Percentiles rank a stretch among this genome's conserved stretches.
Conservation (phyloP, 2,113 vertebrate species). For the Crotalus horridus region DNA sequence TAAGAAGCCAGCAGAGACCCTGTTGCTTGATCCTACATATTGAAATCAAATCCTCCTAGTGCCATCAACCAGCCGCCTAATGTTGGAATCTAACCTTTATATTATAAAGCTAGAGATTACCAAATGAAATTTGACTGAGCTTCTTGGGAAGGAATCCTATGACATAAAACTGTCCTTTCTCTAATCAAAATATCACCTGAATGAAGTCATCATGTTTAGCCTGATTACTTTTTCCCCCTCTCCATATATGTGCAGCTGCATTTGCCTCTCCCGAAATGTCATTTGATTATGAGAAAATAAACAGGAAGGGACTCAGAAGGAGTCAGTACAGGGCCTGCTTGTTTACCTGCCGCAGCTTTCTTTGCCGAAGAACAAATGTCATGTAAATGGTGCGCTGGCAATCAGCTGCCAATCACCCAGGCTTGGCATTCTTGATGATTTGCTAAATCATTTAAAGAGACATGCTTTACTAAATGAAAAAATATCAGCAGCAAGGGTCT, state of each 20-base stretch:
- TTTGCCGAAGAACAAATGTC: constrained; percentile 95
- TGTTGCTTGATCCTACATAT: constrained; percentile 11
- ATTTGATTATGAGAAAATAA: constrained; percentile 97
- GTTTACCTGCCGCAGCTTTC: constrained; percentile 95
- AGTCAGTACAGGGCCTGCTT: constrained; percentile 84
- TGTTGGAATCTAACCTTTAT: constrained; percentile 57
- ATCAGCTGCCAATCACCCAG: constrained; percentile 91
- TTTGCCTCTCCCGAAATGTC: constrained; percentile 90
- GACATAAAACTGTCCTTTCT: constrained; percentile 76
- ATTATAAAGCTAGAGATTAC: constrained; percentile 57
- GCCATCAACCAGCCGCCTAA: constrained; percentile 36
- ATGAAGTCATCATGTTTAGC: constrained; percentile 83
- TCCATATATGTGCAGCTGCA: constrained; percentile 83
- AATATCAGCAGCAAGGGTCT: constrained; percentile 88
- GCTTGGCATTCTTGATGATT: constrained; percentile 95
- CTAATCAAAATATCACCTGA: constrained; percentile 81
- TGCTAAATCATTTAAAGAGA: constrained; percentile 95
- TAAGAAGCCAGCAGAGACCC: constrained; percentile 36
- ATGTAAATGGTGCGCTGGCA: constrained; percentile 97
- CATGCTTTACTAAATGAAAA: constrained; percentile 99
- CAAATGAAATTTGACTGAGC: constrained; percentile 68
- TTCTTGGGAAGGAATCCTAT: constrained; percentile 63
- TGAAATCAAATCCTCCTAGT: constrained; percentile 41
- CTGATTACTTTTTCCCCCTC: constrained; percentile 74
- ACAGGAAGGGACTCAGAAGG: constrained; percentile 87